Conservation (phyloP, 2,113 vertebrate genomes). For the Neopipo cinnamomea region DNA sequence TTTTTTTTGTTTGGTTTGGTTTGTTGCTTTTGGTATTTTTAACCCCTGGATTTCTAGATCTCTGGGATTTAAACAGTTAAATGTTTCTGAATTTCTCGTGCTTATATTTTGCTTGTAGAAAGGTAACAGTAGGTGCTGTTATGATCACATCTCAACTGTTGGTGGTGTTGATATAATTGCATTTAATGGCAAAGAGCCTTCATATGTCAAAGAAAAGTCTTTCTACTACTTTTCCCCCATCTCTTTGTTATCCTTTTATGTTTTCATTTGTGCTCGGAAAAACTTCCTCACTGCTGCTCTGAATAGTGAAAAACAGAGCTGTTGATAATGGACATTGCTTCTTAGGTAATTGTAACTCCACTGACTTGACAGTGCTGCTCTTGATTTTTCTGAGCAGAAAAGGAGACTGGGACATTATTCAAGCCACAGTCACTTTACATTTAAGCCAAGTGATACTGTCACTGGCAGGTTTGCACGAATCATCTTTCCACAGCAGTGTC, state of each 20-base stretch:
- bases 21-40: not conserved
- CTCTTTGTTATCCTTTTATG: not conserved
- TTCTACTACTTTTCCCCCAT: not conserved
- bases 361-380: not conserved
- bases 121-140: not conserved
- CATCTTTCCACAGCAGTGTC: not conserved
- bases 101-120: not conserved
- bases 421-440: not conserved
- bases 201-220: not conserved
- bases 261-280: not conserved
- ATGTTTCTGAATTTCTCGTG: not conserved
- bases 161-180: not conserved
- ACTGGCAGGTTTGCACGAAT: not conserved
- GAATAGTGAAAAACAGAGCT: not conserved
- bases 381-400: not conserved
- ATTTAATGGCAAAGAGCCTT: not conserved
- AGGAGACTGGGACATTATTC: not conserved
- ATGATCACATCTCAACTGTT: not conserved
- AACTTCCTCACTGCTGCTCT: not conserved
- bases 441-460: not conserved
- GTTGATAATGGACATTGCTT: not conserved
- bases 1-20: not conserved
- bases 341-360: not conserved
- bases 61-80: not conserved
- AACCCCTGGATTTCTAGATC: not conserved